Base-by-base conservation (phyloP, 2,888 invertebrate species). In the Lasioglossum leucozonium region DNA sequence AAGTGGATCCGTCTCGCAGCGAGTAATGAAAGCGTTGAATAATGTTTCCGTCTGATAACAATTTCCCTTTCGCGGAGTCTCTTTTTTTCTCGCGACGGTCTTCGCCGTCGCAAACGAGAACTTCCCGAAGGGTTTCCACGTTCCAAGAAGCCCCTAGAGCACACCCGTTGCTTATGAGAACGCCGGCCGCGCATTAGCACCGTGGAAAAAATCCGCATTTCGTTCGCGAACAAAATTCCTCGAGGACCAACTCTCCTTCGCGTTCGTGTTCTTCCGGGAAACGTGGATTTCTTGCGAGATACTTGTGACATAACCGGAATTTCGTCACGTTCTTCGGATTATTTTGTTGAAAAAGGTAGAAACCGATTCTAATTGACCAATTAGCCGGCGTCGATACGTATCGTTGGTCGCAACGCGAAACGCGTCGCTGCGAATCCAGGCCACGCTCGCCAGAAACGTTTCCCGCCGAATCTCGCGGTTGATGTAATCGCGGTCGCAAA, bases 401-500 rank as follows among this genome's bases (percentile, higher is more conserved):
- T 65, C 65, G 37, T 22, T 67, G 34, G 34, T 34, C 34, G 37
- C 34, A 65, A 37, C 65, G 65, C 65, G 65, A 34, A 34, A 18
- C 65, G 34, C 34, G 34, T 65, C 65, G 34, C 34, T 34, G 18
- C 67, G 67, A 67, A 67, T 67, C 37, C 37, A n/a, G 67, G 67
- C 37, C 37, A 37, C 67, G 69, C n/a, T 69, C 69, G n/a, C 13
- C 40, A 40, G 40, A 37, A 69, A 37, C 40, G 51, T 16, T 22
- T 69, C 47, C 8, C 26, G 72, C 44, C 37, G 44, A 55, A 51
- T 40, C 22, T 37, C 44, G 44, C 16, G 37, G 37, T 62, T 69
- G 55, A 55, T 62, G 69, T 55, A 67, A 73, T 65, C 22, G 26
- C 40, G 34, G 11, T 42, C 34, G 72, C 34, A 55, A 79, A 72